phyloP scores from a whole-genome alignment of 2,888 invertebrate species.

The Allolobophora icterica region DNA sequence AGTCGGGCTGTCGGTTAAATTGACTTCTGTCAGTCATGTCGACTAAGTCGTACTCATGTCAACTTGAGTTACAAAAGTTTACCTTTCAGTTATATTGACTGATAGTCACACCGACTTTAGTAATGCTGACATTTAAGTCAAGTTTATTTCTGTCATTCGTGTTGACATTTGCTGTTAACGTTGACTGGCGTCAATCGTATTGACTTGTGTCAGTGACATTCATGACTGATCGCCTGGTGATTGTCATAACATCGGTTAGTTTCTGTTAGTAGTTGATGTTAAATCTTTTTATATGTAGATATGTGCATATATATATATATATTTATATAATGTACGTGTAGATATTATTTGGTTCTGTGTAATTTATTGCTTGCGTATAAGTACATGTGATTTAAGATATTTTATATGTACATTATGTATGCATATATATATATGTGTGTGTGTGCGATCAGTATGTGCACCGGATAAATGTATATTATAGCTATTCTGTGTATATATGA shows the following conservation, averaged over 20 bases:
- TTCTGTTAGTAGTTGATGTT: neutral
- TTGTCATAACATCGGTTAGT: neutral
- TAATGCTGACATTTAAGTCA: neutral
- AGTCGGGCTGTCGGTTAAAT: neutral
- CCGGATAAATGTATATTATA: neutral
- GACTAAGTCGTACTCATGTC: neutral
- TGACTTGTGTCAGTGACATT: neutral
- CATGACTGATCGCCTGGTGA: neutral
- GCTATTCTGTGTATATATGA: constrained; percentile 4
- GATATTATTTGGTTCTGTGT: constrained; percentile 17
- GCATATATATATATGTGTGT: neutral
- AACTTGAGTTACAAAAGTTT: neutral
- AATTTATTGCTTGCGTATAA: neutral
- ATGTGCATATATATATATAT: constrained; percentile 2
- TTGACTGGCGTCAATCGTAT: neutral
- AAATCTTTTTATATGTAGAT: neutral
- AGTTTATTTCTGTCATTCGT: neutral
- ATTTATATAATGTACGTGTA: constrained; percentile 17
- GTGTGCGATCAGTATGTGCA: neutral
- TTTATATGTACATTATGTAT: constrained; percentile 8
- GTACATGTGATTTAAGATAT: neutral
- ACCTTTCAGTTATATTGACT: neutral
- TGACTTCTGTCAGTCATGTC: neutral
- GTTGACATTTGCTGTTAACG: neutral
- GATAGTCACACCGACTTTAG: neutral